Evolutionary conservation across 2,113 vertebrate species (phyloP).

Genomic region (Aleadryas rufinucha): DNA sequence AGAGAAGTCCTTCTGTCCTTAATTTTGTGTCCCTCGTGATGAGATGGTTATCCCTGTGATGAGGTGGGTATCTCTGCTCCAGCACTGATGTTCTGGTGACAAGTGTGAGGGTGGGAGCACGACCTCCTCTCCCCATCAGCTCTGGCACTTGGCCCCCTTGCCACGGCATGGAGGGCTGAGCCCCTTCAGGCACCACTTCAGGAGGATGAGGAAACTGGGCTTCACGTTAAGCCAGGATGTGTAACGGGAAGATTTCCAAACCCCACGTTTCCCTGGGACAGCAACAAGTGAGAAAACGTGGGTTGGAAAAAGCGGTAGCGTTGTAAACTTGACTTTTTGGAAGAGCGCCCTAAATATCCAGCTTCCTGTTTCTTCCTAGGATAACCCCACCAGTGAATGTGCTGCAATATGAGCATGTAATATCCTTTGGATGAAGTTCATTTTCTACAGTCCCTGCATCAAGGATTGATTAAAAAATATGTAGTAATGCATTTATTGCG

Average conservation of each 20-base stretch:
- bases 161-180: rapidly evolving
- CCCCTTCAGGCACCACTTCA: background rate
- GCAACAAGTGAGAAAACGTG: background rate
- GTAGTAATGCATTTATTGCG: background rate
- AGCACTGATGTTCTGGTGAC: background rate
- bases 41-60: background rate
- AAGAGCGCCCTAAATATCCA: background rate
- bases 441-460: background rate
- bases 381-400: rapidly evolving
- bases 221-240: background rate
- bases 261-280: background rate
- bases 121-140: background rate
- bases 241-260: background rate
- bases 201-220: background rate
- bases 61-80: background rate
- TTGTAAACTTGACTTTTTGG: background rate
- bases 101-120: background rate
- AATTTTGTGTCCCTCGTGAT: background rate
- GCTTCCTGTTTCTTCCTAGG: background rate
- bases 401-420: background rate
- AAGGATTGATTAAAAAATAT: background rate
- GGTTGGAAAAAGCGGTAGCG: rapidly evolving
- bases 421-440: background rate
- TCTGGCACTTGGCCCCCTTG: background rate
- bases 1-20: background rate